Conservation (phyloP, 2,888 invertebrate genomes). For the Parelbella ahira region DNA sequence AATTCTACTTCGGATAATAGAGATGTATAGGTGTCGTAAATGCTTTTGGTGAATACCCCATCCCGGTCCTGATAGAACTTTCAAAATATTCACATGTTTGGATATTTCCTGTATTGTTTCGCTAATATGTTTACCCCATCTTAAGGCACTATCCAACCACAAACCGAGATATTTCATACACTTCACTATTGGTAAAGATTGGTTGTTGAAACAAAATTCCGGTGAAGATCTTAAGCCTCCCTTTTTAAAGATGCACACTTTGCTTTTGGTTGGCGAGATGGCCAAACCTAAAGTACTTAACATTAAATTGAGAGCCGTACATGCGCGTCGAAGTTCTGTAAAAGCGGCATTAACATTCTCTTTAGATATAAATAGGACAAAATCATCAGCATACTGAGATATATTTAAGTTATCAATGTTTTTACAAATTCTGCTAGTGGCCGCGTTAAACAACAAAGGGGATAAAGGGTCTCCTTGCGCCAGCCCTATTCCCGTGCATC, state of each 20-base stretch:
- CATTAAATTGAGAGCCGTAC: not conserved
- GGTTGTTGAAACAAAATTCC: constrained; percentile 7
- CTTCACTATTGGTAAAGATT: constrained; percentile 9
- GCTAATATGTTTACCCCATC: constrained; percentile 16
- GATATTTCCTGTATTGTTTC: not conserved
- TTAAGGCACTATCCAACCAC: constrained; percentile 10
- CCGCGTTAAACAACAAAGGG: constrained; percentile 38
- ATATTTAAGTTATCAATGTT: constrained; percentile 3
- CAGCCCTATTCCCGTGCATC: constrained; percentile 30
- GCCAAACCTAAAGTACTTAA: constrained; percentile 4
- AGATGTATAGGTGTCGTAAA: constrained; percentile 12
- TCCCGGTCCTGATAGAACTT: constrained; percentile 18
- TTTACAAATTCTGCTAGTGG: constrained; percentile 21
- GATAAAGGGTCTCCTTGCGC: constrained; percentile 39
- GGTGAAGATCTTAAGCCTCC: not conserved
- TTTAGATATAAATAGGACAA: constrained; percentile 7
- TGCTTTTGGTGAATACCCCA: constrained; percentile 26
- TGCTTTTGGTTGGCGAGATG: constrained; percentile 10
- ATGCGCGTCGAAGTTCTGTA: not conserved
- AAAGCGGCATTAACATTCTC: not conserved
- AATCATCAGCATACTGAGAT: constrained; percentile 19
- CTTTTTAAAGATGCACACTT: constrained; percentile 18
- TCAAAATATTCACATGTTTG: constrained; percentile 9
- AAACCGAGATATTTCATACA: constrained; percentile 17
- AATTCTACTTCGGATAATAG: constrained; percentile 20